Base-by-base conservation (phyloP, 2,113 vertebrate species). In the Lepus timidus region DNA sequence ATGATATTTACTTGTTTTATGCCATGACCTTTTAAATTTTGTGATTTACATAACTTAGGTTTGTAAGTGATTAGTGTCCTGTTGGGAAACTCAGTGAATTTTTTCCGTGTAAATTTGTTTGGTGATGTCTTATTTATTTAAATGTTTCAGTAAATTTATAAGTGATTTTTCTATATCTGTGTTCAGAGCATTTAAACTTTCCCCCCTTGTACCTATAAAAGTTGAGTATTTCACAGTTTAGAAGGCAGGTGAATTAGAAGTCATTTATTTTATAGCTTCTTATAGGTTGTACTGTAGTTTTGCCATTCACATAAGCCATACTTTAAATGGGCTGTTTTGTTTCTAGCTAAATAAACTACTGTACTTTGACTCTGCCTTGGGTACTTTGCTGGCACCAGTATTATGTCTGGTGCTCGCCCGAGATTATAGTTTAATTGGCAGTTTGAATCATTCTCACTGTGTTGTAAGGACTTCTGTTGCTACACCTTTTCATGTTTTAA, bases 181-280 rank as follows among this genome's bases (percentile, higher is more conserved):
- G 79, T 92, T 94, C 11, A 68, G 70, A 94, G 84, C 74, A 83
- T 87, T 90, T 90, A 91, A 80, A 84, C 51, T 73, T 90, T 61
- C 67, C 31, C 22, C 1, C 29, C 8, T 73, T n/a, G 12, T 6
- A 90, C 9, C 68, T 64, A 4, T 84, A 51, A 88, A 73, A 58
- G 19, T 93, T 93, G n/a, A 83, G 64, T 83, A 4, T 91, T 76
- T 88, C 62, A 65, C 25, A 70, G 6, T 85, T 93, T 94, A 62
- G 79, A 85, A 85, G 70, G 29, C 36, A 81, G 17, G 11, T 68
- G 9, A 78, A 70, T 85, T 85, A 90, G 23, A 44, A 7, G 25
- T 79, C 20, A 61, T 82, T 4, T 71, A 87, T 81, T 96, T 91
- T 88, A 22, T 93, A 70, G 13, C 61, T 84, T 31, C 83, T 88